Conservation (phyloP, 2,888 invertebrate species). For the Athripsodes cinereus region DNA sequence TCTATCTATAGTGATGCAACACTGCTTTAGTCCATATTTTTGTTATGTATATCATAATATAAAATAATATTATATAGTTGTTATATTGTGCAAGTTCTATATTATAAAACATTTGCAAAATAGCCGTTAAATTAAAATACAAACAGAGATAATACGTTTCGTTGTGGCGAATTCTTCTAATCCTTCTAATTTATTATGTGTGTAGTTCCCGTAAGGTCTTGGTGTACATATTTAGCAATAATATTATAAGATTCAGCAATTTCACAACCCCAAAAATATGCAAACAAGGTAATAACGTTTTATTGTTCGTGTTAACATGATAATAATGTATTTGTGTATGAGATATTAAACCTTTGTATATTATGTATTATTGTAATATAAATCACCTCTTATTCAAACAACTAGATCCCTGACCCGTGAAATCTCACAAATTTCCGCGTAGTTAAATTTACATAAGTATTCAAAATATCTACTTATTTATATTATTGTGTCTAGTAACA, state of each 20-base stretch:
- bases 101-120: too few species aligned
- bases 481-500: too few species aligned
- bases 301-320: constrained; percentile 24
- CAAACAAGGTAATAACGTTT: constrained; percentile 27
- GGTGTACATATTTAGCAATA: background rate
- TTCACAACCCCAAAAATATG: constrained; percentile 25
- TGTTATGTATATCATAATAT: too few species aligned
- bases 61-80: too few species aligned
- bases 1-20: too few species aligned
- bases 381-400: constrained; percentile 5
- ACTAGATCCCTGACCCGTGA: background rate
- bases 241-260: background rate
- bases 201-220: background rate
- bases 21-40: too few species aligned
- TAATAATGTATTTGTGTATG: background rate
- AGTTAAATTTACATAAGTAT: constrained; percentile 4
- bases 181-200: too few species aligned
- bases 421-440: constrained; percentile 1
- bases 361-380: background rate
- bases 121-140: too few species aligned
- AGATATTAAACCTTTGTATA: background rate
- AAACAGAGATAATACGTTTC: too few species aligned
- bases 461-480: background rate
- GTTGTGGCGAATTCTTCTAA: too few species aligned
- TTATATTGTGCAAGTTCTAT: too few species aligned